Conservation (phyloP, 2,113 vertebrate species). For the Dicentrarchus labrax region DNA sequence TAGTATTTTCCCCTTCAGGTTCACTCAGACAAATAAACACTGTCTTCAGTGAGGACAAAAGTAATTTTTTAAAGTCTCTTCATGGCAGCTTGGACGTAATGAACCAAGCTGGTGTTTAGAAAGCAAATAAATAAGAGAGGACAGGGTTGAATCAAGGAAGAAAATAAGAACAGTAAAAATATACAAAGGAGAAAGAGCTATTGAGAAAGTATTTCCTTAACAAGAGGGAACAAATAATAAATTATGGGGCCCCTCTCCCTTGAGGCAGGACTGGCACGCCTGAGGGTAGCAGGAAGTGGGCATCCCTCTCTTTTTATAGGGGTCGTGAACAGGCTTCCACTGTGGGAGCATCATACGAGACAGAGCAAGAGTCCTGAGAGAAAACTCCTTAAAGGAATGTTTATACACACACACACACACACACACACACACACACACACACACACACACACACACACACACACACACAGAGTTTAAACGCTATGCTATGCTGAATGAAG, state of each 20-base stretch:
- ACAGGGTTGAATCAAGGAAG: constrained; percentile 74
- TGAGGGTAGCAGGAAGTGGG: constrained; percentile 75
- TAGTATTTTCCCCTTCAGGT: constrained; percentile 75
- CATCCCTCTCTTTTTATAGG: constrained; percentile 76
- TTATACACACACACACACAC: constrained; percentile 31
- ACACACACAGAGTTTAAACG: constrained; percentile 24
- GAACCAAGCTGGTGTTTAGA: constrained; percentile 78
- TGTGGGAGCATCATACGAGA: constrained; percentile 65
- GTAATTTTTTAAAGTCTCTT: constrained; percentile 80
- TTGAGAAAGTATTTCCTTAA: constrained; percentile 86
- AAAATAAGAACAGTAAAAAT: constrained; percentile 84
- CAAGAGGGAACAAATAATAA: constrained; percentile 82
- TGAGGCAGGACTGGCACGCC: constrained; percentile 66
- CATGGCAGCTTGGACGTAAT: constrained; percentile 63
- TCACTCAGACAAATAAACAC: constrained; percentile 84
- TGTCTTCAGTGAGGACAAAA: constrained; percentile 71
- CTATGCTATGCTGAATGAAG: constrained; percentile 52
- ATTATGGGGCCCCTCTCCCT: constrained; percentile 73
- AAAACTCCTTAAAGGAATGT: constrained; percentile 53
- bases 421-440: neutral
- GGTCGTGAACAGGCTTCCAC: constrained; percentile 54
- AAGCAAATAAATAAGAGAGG: constrained; percentile 85
- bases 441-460: neutral
- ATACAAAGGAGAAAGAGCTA: constrained; percentile 81
- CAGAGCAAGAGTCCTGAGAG: constrained; percentile 43